Evolutionary conservation across 64 coral and sea anemone species (phyloP).

Genomic region (Montipora cactus): DNA sequence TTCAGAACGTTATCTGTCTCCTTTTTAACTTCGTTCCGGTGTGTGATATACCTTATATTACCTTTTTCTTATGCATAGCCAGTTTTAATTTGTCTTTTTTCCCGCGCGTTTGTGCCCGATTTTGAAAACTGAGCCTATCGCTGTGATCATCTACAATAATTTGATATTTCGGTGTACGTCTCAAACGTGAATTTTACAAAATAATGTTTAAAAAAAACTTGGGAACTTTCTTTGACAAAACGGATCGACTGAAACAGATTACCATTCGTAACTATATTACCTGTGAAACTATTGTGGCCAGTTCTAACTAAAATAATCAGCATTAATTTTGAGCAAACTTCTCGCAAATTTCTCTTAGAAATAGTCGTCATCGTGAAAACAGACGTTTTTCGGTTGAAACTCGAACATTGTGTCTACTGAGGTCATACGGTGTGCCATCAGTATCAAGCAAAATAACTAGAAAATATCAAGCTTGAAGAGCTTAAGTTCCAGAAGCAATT

Average conservation of each 20-base stretch:
- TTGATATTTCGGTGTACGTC: background rate
- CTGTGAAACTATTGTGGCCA: background rate
- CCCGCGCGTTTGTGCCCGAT: background rate
- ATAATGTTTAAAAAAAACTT: no score
- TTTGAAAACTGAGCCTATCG: background rate
- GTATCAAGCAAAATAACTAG: background rate
- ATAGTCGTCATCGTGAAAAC: no score
- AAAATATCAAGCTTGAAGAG: background rate
- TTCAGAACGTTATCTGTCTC: constrained; percentile 19
- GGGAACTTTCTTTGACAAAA: background rate
- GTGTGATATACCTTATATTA: background rate
- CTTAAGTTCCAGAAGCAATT: background rate
- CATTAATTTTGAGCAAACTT: no score
- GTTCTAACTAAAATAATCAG: no score
- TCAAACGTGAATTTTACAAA: no score
- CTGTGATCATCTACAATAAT: background rate
- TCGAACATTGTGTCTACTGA: no score
- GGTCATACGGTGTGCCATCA: no score
- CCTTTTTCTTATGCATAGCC: constrained; percentile 31
- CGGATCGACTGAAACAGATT: background rate
- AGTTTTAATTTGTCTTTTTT: constrained; percentile 13
- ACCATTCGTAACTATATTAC: background rate
- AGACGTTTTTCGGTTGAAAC: background rate
- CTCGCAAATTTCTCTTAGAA: no score
- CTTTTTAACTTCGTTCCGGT: constrained; percentile 21